Evolutionary conservation across 2,888 invertebrate species (phyloP), one percentile per base, ranked within the genome.

Genomic region (Drosophila parthenogenetica): DNA sequence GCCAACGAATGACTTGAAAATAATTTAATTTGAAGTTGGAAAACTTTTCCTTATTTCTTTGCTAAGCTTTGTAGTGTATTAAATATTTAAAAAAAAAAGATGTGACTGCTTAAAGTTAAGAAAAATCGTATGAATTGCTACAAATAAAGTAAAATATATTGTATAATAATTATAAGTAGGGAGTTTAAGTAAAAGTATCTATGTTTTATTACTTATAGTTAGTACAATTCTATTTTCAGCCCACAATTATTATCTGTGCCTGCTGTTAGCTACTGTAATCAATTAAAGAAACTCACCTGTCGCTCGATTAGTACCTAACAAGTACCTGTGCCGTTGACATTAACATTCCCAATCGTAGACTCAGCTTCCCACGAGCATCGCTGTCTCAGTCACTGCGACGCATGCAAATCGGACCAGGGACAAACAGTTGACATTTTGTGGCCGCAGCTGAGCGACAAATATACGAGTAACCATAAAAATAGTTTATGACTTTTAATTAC

Each of bases 401-500:
- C 79, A 84, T 87, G 83, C 87, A 87, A 84, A 87, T 87, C 79
- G 73, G 57, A 65, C 65, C 74, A 68, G 79, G 60, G 70, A 55
- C 63, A 74, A 69, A 58, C 71, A 71, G 87, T 87, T 87, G 87
- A 84, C 83, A 84, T 75, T 84, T 68, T 81, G 83, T 81, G 82
- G 76, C 62, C 70, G 83, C 77, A 67, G 74, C 81, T 77, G 79
- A 79, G 81, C 75, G 73, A 64, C 79, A 82, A 82, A 87, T 76
- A 80, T 84, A 84, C 80, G 84, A 85, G 65, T 55, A 32, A 61
- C 73, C 87, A 73, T 85, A 66, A 85, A 85, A 85, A 87, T 85
- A 77, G 83, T 85, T 85, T 85, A 87, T 71, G 86, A 67, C 83
- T 87, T 87, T 85, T 85, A 85, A 85, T 85, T 85, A 87, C 77